Conservation (phyloP, 2,797 vertebrate genomes). For the Pangasius macronema region DNA sequence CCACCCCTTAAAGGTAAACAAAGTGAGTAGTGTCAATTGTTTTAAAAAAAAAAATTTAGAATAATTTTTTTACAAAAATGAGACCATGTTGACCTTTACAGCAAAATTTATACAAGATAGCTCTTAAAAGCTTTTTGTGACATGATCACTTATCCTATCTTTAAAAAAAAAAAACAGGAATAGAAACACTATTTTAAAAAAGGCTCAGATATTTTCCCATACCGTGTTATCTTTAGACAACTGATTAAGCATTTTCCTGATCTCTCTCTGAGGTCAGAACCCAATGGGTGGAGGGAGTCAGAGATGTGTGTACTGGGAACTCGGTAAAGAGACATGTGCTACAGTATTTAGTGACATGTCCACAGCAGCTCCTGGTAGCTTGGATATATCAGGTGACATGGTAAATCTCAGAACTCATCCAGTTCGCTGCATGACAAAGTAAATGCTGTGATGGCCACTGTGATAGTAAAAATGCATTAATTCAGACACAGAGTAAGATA, state of each 20-base stretch:
- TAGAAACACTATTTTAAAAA: slow-evolving; percentile 17
- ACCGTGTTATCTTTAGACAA: slow-evolving; percentile 41
- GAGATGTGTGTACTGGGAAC: slow-evolving; percentile 51
- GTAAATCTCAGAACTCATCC: slow-evolving; percentile 47
- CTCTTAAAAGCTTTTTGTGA: not conserved
- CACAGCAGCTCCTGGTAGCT: slow-evolving; percentile 47
- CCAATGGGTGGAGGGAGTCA: slow-evolving; percentile 40
- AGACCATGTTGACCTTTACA: not conserved
- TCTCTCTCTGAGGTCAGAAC: slow-evolving; percentile 22
- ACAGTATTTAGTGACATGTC: slow-evolving; percentile 55
- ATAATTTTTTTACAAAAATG: not conserved
- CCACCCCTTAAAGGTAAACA: not conserved
- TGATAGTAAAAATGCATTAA: not conserved
- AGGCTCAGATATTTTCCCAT: slow-evolving; percentile 8
- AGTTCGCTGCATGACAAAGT: slow-evolving; percentile 49
- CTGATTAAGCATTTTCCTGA: slow-evolving; percentile 39
- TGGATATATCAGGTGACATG: slow-evolving; percentile 59
- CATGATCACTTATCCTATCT: slow-evolving; percentile 7
- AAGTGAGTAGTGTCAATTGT: not conserved
- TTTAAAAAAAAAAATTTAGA: too few relatives aligned
- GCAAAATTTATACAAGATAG: slow-evolving; percentile 3
- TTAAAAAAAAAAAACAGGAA: slow-evolving; percentile 19
- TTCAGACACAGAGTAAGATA: not conserved
- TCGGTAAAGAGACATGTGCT: slow-evolving; percentile 47
- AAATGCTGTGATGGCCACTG: slow-evolving; percentile 54